Conservation (phyloP, 2,797 vertebrate species). For the Antennarius maculatus region DNA sequence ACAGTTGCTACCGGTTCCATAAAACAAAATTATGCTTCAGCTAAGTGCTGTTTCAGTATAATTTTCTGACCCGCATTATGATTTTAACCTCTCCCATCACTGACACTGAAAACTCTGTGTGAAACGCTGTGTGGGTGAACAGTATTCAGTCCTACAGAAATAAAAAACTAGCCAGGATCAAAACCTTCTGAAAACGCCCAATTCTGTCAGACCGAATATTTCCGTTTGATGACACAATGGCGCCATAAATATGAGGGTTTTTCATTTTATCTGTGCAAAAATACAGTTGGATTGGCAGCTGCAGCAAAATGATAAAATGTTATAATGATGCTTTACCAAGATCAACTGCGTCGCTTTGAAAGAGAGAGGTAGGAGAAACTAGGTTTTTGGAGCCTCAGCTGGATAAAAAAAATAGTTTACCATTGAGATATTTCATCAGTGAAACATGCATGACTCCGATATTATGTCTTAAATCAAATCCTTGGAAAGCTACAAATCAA, state of each 20-base stretch:
- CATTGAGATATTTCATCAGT: conserved; percentile 53
- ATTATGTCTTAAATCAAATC: background rate
- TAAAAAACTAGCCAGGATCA: background rate
- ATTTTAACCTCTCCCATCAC: conserved; percentile 11
- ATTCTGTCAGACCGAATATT: background rate
- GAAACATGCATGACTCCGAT: conserved; percentile 14
- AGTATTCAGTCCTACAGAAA: background rate
- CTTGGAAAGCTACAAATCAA: conserved; percentile 7
- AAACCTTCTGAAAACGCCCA: background rate
- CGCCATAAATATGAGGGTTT: background rate
- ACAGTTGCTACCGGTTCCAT: background rate
- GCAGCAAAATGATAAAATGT: background rate
- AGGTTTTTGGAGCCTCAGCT: conserved; percentile 8
- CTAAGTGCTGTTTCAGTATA: conserved; percentile 24
- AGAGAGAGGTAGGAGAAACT: background rate
- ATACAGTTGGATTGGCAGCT: background rate
- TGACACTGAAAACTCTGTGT: background rate
- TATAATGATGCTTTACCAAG: background rate
- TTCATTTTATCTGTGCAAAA: background rate
- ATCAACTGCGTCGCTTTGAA: background rate
- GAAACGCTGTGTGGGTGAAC: too few relatives aligned
- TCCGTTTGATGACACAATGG: background rate
- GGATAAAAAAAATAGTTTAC: background rate
- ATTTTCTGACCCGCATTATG: background rate
- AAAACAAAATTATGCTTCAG: conserved; percentile 3